phyloP scores from a whole-genome alignment of 2,113 vertebrate species.

The Psephotus haematonotus region DNA sequence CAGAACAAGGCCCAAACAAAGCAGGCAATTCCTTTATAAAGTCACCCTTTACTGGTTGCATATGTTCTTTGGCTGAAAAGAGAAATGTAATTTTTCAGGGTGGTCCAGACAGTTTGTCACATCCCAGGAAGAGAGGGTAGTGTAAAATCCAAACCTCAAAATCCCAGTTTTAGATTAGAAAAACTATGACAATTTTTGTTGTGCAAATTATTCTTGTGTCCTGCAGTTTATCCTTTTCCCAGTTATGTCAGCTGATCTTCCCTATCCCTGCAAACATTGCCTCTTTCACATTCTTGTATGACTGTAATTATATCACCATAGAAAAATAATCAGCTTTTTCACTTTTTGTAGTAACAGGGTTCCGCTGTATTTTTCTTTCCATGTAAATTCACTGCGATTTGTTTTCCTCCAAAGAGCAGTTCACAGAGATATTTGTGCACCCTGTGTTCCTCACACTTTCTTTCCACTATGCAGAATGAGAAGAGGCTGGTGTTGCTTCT shows the following conservation, averaged over 20 bases:
- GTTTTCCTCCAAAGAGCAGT: neutral
- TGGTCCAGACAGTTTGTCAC: neutral
- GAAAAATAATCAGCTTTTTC: neutral
- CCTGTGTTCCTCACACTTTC: neutral
- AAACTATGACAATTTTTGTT: accelerated
- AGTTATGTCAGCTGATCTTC: neutral
- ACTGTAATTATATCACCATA: neutral
- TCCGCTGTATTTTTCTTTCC: neutral
- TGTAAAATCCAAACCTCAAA: neutral
- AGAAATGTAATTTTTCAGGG: neutral
- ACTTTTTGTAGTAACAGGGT: accelerated
- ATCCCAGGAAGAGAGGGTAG: too few relatives aligned
- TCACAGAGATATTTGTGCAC: neutral
- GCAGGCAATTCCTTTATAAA: neutral
- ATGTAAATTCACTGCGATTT: neutral
- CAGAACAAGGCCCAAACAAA: neutral
- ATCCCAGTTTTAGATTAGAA: neutral
- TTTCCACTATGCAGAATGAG: neutral
- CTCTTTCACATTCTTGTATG: neutral
- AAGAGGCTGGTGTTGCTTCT: neutral
- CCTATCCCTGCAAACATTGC: neutral
- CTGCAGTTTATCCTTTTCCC: neutral
- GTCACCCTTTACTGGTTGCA: neutral
- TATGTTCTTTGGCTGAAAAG: neutral
- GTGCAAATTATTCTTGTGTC: neutral